Base-by-base conservation (phyloP, 2,888 invertebrate genomes). In the Ochropleura plecta region DNA sequence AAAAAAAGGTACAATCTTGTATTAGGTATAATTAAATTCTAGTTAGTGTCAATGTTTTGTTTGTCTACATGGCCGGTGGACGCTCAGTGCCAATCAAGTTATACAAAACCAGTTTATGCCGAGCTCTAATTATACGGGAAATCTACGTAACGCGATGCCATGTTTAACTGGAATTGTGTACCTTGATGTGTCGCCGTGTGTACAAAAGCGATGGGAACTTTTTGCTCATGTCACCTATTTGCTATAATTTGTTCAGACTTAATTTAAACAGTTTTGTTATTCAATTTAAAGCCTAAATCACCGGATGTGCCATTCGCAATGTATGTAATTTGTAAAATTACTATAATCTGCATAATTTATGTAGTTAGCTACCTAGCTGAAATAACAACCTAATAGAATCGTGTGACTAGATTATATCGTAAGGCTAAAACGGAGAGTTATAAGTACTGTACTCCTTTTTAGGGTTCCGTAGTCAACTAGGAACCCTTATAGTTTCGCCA, bases 311-410 rank as follows among this genome's bases (percentile, higher is more conserved):
- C 16, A 73, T 42, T 57, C 73, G 80, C n/a, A 73, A 70, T 18
- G 40, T 73, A 70, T 18, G 40, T 73, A 40, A 81, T 81, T 49
- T 44, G 14, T 16, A 59, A 81, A 77, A 74, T 74, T 44, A 81
- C 75, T 81, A 44, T 74, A 49, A 75, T 81, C 1, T 62, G 44
- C 4, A 49, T 49, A 53, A 79, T 73, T 55, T 62, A 10, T 20
- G 1, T 49, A 6, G 12, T 5, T 40, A 20, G 14, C 12, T n/a
- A 63, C 63, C 62, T 62, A 20, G n/a, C 44, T 20, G 30, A 57
- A 79, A 57, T 79, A 44, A 78, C 9, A 12, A 67, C 44, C 48
- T 48, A 44, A 73, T 66, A 14, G 16, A 65, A 67, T 59, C 16
- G 30, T 64, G 44, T 12, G 63, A 63, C 53, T 20, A 20, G 65